Evolutionary conservation across 1,140 invertebrate species (phyloP), one percentile per base, ranked within the genome.

Genomic region (Cardiocondyla obscurior): DNA sequence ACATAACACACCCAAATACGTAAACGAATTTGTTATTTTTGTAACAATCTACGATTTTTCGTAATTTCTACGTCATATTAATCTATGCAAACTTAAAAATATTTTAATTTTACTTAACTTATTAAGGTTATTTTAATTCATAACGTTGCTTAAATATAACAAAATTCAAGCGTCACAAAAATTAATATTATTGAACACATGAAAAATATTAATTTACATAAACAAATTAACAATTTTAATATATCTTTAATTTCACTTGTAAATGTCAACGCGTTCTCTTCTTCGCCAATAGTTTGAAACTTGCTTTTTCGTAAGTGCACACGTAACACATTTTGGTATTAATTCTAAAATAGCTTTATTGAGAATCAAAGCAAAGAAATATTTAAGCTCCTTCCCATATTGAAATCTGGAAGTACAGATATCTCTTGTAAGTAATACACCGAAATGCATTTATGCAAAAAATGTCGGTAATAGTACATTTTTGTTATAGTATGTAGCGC

Each of bases 351-450:
- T 44, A 84, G 57, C 8, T 64, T 44, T 60, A 67, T 22, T 30
- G 64, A 39, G 70, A 85, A 87, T 62, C 81, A 85, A 89, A 89
- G 87, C 85, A 88, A 88, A 88, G 85, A 89, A 89, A 84, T 86
- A 82, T 46, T 88, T 89, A 88, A 89, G 88, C 73, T 88, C 87
- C 84, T 86, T 85, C 88, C 76, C 44, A 55, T 77, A 88, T 74
- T 58, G 60, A 85, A 82, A 85, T 88, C 72, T 89, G 88, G 87
- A 89, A 88, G 88, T 89, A 89, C 88, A 85, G 84, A 86, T 86
- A 86, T 84, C 39, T 82, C 69, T 86, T 85, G 76, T 89, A 88
- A 89, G 88, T 89, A 89, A 81, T 88, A 82, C 79, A 88, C 88
- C 70, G 60, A 89, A 86, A 88, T 73, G 67, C 70, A 64, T 62